Conservation (phyloP, 2,113 vertebrate genomes). For the Elaphurus davidianus region DNA sequence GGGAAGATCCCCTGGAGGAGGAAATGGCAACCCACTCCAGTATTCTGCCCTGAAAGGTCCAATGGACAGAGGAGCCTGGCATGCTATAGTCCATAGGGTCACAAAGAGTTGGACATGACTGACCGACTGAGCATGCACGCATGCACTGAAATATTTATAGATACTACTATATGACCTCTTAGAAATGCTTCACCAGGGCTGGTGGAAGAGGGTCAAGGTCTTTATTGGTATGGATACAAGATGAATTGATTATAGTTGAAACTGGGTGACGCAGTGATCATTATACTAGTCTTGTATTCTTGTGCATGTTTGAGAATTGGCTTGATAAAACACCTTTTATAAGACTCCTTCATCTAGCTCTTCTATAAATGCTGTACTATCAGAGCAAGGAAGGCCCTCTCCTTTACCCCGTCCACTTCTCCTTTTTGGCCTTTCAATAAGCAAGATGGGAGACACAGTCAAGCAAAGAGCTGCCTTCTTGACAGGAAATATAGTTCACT, state of each 20-base stretch:
- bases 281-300: too few relatives aligned
- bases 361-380: background rate
- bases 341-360: background rate
- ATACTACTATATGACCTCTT: background rate
- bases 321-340: background rate
- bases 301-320: background rate
- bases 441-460: background rate
- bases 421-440: background rate
- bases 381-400: background rate
- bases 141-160: background rate
- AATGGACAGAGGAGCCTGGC: background rate
- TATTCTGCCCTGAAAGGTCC: background rate
- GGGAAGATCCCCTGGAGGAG: background rate
- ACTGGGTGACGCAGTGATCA: background rate
- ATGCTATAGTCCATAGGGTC: background rate
- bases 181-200: background rate
- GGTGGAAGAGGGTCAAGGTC: background rate
- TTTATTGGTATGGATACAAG: accelerated
- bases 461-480: background rate
- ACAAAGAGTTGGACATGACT: background rate
- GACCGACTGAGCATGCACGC: background rate
- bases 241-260: accelerated
- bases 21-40: background rate
- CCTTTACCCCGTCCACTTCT: background rate
- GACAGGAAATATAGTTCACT: background rate